Evolutionary conservation across 2,888 invertebrate genomes (phyloP).

Genomic region (Tenthredo livida): DNA sequence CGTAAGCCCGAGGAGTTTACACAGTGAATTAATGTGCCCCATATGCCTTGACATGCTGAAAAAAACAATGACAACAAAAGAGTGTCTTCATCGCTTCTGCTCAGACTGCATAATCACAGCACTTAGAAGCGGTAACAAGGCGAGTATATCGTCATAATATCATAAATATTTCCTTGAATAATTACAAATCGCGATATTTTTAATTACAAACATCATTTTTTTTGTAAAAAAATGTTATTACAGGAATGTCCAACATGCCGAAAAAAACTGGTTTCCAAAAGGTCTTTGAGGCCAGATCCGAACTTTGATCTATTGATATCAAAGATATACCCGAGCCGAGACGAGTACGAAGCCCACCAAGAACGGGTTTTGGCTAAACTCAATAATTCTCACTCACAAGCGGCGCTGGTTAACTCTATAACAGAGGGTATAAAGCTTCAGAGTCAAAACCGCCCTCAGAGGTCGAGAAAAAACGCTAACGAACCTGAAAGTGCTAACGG

Average conservation of each 20-base stretch:
- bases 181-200: constrained; percentile 47
- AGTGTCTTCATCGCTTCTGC: constrained; percentile 99
- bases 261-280: constrained; percentile 97
- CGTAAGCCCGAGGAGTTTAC: constrained; percentile 95
- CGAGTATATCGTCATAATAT: background rate
- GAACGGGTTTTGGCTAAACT: constrained; percentile 94
- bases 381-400: constrained; percentile 95
- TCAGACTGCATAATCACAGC: constrained; percentile 99
- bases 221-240: background rate
- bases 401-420: constrained; percentile 95
- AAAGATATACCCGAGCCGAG: constrained; percentile 97
- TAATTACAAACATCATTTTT: background rate
- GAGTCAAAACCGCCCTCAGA: constrained; percentile 91
- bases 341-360: constrained; percentile 97
- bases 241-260: constrained; percentile 98
- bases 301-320: constrained; percentile 98
- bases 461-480: constrained; percentile 86
- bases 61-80: constrained; percentile 99
- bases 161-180: background rate
- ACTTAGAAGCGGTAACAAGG: constrained; percentile 96
- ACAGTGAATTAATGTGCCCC: constrained; percentile 99
- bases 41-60: constrained; percentile 99
- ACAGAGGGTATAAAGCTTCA: constrained; percentile 96
- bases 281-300: constrained; percentile 97
- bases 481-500: constrained; percentile 77